These are phyloP conservation scores for Nemotelus nigrinus DNA, from an alignment of 2,888 invertebrate species.

Conservation along the genomic window DNA sequence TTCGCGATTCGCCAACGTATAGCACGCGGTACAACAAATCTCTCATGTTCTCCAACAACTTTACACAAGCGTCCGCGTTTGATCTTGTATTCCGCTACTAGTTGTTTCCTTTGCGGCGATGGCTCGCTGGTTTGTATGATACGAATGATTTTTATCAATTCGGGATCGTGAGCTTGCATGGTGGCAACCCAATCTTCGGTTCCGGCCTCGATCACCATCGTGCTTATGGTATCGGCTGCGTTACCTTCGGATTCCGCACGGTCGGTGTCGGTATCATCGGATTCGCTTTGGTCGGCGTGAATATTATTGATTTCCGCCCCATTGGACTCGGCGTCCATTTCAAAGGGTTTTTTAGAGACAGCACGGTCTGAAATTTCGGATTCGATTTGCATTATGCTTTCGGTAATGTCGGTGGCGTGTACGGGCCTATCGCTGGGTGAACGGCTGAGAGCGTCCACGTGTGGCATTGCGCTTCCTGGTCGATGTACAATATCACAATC, in stretches of 20 bases:
- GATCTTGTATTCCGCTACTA: background rate
- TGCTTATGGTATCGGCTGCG: too few relatives aligned
- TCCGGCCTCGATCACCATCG: background rate
- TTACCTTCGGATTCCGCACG: too few relatives aligned
- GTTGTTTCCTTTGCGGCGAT: background rate
- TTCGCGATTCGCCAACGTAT: background rate
- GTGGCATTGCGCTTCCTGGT: too few relatives aligned
- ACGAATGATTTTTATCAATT: background rate
- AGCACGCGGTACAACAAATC: background rate
- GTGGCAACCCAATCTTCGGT: conserved; percentile 19
- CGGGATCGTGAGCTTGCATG: conserved; percentile 3
- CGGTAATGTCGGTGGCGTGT: background rate
- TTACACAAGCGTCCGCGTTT: background rate
- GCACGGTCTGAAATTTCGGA: background rate
- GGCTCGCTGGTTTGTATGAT: background rate
- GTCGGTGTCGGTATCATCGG: too few relatives aligned
- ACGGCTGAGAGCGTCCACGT: conserved; percentile 55
- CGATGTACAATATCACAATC: background rate
- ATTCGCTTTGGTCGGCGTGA: too few relatives aligned
- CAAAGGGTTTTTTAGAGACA: background rate
- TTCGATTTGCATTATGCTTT: background rate
- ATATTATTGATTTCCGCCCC: background rate
- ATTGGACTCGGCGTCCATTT: background rate
- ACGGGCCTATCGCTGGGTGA: conserved; percentile 11
- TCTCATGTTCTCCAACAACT: background rate